Percentiles rank a stretch among this genome's conserved stretches.
phyloP scores from a whole-genome alignment of 2,113 vertebrate genomes.

The Cyprinodon variegatus region DNA sequence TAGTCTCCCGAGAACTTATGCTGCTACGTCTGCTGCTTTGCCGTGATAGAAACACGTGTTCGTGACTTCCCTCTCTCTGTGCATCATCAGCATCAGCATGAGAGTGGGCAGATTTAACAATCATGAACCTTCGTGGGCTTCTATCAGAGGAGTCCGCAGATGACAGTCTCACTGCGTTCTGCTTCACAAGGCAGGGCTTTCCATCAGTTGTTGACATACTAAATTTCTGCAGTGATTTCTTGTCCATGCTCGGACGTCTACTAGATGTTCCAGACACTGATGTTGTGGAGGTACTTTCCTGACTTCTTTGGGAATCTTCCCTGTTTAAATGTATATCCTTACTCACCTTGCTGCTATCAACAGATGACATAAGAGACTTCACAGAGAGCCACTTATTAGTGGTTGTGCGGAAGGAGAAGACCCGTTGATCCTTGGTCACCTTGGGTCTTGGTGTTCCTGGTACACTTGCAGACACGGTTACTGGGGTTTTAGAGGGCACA shows the following conservation, averaged over 20 bases:
- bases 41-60: conserved; percentile 67
- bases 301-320: conserved; percentile 64
- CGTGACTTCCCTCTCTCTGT: conserved; percentile 62
- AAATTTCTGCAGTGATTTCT: conserved; percentile 64
- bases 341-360: conserved; percentile 58
- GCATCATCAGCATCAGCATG: conserved; percentile 68
- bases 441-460: conserved; percentile 74
- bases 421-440: conserved; percentile 64
- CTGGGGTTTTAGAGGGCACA: conserved; percentile 54
- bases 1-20: conserved; percentile 65
- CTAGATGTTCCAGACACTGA: conserved; percentile 49
- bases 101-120: conserved; percentile 58
- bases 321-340: conserved; percentile 50
- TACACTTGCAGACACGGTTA: conserved; percentile 72
- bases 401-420: conserved; percentile 72
- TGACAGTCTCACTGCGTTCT: conserved; percentile 71
- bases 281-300: conserved; percentile 57
- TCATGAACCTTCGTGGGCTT: conserved; percentile 64
- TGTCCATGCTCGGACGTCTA: conserved; percentile 61
- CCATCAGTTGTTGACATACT: conserved; percentile 65
- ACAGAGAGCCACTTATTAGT: conserved; percentile 70
- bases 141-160: conserved; percentile 74
- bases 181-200: conserved; percentile 79
- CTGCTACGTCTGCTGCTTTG: conserved; percentile 71
- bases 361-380: conserved; percentile 63